These are phyloP conservation scores for Macrobrachium rosenbergii DNA, from an alignment of 1,140 invertebrate genomes.

Conservation along the genomic window DNA sequence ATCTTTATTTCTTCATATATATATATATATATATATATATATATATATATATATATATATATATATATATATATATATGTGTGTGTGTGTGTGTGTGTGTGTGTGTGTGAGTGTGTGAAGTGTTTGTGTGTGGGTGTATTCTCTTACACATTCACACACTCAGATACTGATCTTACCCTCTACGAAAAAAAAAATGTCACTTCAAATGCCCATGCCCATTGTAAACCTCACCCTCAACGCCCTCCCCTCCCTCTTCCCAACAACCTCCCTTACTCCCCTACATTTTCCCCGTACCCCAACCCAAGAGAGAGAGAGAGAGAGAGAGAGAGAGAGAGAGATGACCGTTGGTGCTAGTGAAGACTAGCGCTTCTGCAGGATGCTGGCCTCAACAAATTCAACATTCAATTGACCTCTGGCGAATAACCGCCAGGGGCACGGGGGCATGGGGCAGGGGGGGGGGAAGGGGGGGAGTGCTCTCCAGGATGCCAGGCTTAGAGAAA, in stretches of 20 bases:
- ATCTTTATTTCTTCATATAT: neutral
- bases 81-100: slow-evolving; percentile 20
- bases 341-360: neutral
- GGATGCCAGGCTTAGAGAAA: too few species aligned
- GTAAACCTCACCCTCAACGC: neutral
- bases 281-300: neutral
- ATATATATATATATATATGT: neutral
- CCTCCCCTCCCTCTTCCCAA: neutral
- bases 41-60: too few species aligned
- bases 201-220: neutral
- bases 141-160: too few species aligned
- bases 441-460: too few species aligned
- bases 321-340: neutral
- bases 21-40: neutral
- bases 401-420: too few species aligned
- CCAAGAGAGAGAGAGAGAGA: slow-evolving; percentile 24
- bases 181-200: neutral
- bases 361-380: too few species aligned
- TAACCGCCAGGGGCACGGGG: too few species aligned
- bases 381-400: too few species aligned
- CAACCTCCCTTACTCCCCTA: neutral
- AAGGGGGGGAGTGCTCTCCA: too few species aligned
- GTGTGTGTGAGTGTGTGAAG: neutral
- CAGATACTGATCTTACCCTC: neutral
- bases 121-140: neutral